These are phyloP conservation scores for Mellilla xanthometata DNA, from an alignment of 2,888 invertebrate genomes.

Conservation along the genomic window DNA sequence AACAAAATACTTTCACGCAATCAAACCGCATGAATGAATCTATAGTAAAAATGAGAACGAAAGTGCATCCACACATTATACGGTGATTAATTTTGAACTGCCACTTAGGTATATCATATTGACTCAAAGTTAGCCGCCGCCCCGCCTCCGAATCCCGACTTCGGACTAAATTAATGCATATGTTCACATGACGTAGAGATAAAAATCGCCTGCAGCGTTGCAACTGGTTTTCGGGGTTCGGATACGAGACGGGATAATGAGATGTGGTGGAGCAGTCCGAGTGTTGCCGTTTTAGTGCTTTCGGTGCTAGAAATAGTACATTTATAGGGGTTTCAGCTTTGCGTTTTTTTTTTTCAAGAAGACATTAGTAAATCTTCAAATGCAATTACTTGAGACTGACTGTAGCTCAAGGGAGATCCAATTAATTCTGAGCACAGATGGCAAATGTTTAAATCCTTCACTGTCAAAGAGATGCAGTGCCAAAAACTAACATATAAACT, in stretches of 20 bases:
- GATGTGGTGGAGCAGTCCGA: no score
- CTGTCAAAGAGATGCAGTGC: no score
- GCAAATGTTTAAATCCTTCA: no score
- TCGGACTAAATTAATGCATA: constrained; percentile 65
- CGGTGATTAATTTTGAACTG: constrained; percentile 66
- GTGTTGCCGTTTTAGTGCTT: no score
- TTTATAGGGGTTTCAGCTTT: no score
- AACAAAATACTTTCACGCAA: constrained; percentile 13
- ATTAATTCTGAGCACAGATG: no score
- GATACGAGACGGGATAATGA: constrained; percentile 39
- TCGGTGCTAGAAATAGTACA: no score
- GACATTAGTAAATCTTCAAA: no score
- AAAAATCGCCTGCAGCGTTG: constrained; percentile 62
- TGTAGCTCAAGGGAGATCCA: no score
- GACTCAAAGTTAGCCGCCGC: constrained; percentile 50
- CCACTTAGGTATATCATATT: constrained; percentile 65
- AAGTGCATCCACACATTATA: constrained; percentile 64
- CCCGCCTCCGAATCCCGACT: constrained; percentile 59
- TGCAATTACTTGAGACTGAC: no score
- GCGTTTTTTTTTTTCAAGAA: no score
- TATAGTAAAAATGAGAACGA: constrained; percentile 62
- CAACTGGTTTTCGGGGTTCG: constrained; percentile 63
- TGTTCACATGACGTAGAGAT: constrained; percentile 54
- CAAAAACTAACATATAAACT: no score
- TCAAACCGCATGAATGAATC: constrained; percentile 52